Evolutionary conservation across 2,797 vertebrate genomes (phyloP).

Genomic region (Acipenser transmontanus): DNA sequence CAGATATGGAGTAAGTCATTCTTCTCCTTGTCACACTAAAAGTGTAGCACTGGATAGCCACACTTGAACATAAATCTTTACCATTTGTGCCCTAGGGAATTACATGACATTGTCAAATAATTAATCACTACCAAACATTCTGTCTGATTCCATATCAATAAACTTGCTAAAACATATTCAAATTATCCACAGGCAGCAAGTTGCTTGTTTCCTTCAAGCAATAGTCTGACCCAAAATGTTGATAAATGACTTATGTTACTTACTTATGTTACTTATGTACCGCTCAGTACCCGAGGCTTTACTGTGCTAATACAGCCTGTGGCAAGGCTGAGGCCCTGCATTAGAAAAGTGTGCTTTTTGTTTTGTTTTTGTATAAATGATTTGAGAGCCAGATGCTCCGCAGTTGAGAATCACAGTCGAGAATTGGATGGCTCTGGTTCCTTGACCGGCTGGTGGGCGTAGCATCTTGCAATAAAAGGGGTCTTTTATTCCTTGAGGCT

Average conservation of each 20-base stretch:
- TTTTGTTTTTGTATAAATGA: too few species aligned
- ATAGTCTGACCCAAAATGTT: neutral
- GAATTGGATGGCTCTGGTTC: too few species aligned
- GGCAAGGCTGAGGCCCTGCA: too few species aligned
- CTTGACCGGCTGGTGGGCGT: too few species aligned
- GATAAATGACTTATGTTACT: neutral
- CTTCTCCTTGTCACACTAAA: slow-evolving; percentile 51
- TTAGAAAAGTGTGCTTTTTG: too few species aligned
- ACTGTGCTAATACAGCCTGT: too few species aligned
- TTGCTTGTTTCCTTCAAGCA: slow-evolving; percentile 3
- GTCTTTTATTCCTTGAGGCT: too few species aligned
- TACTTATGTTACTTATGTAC: too few species aligned
- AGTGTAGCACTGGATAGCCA: slow-evolving; percentile 20
- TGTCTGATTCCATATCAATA: slow-evolving; percentile 34
- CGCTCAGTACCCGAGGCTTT: too few species aligned
- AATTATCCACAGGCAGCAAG: slow-evolving; percentile 22
- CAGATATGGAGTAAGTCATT: slow-evolving; percentile 54
- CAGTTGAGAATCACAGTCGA: too few species aligned
- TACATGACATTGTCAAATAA: slow-evolving; percentile 36
- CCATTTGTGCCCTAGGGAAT: slow-evolving; percentile 45
- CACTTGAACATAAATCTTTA: slow-evolving; percentile 48
- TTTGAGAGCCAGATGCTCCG: too few species aligned
- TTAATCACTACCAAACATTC: slow-evolving; percentile 25
- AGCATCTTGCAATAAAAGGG: too few species aligned
- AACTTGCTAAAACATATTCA: slow-evolving; percentile 20